Percentiles rank a stretch among this genome's conserved stretches.
Evolutionary conservation across 23 tunicate genomes (phyloP).

Genomic region (Clavelina lepadiformis): DNA sequence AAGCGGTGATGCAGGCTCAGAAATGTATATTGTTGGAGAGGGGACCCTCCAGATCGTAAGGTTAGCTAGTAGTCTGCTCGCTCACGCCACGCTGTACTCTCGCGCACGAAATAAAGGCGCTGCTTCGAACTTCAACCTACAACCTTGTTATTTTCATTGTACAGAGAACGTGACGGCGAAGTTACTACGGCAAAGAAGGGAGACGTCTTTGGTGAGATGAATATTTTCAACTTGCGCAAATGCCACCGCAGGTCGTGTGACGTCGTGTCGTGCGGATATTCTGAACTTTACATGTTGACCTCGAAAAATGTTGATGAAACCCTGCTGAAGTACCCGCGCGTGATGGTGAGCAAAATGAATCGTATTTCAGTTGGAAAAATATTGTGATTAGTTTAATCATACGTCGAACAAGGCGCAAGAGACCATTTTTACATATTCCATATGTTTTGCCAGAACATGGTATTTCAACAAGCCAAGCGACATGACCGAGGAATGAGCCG

Average conservation of each 20-base stretch:
- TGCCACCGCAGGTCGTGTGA: slow-evolving; percentile 45
- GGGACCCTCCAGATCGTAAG: slow-evolving; percentile 65
- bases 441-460: slow-evolving; percentile 39
- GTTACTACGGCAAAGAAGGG: slow-evolving; percentile 34
- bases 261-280: slow-evolving; percentile 85
- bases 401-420: no score
- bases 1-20: slow-evolving; percentile 64
- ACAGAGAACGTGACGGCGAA: slow-evolving; percentile 56
- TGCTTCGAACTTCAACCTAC: not conserved
- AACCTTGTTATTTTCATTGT: no score
- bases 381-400: no score
- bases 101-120: not conserved
- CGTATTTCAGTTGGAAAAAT: no score
- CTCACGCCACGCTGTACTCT: not conserved
- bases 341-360: slow-evolving; percentile 57
- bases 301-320: slow-evolving; percentile 44
- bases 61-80: no score
- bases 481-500: slow-evolving; percentile 1
- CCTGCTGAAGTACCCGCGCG: slow-evolving; percentile 44
- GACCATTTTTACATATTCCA: no score
- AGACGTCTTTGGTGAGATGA: slow-evolving; percentile 84
- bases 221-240: slow-evolving; percentile 30
- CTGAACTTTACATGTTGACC: slow-evolving; percentile 54
- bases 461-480: slow-evolving; percentile 60
- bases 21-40: slow-evolving; percentile 72